A percentile compares a stretch with the other conserved stretches of the same genome.
phyloP scores from a whole-genome alignment of 2,888 invertebrate species.

The Abscondita cerata region DNA sequence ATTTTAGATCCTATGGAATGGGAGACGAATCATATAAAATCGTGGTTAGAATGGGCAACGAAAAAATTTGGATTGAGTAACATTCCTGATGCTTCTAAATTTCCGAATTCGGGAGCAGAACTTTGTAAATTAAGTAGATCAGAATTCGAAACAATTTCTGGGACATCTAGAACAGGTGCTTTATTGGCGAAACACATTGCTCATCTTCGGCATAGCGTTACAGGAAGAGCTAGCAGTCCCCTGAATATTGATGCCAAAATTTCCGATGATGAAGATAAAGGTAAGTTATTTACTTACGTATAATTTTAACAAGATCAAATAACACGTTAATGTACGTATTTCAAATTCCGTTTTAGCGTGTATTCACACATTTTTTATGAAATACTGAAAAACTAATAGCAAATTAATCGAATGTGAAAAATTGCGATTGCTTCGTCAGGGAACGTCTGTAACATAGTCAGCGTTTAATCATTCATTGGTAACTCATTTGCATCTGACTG shows the following conservation, averaged over 20 bases:
- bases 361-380: too few relatives aligned
- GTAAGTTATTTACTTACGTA: conserved; percentile 39
- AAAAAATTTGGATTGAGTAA: conserved; percentile 66
- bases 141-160: conserved; percentile 66
- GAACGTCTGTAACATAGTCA: too few relatives aligned
- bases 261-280: conserved; percentile 49
- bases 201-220: conserved; percentile 65
- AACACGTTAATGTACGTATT: too few relatives aligned
- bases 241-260: conserved; percentile 62
- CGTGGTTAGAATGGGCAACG: conserved; percentile 70
- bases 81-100: conserved; percentile 60
- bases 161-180: conserved; percentile 60
- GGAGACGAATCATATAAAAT: conserved; percentile 64
- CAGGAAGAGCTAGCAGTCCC: conserved; percentile 66
- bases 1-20: conserved; percentile 69
- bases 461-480: too few relatives aligned
- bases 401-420: too few relatives aligned
- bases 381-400: too few relatives aligned
- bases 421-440: too few relatives aligned
- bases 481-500: too few relatives aligned
- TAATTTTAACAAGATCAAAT: too few relatives aligned
- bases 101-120: conserved; percentile 65
- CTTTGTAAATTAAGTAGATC: conserved; percentile 67
- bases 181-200: conserved; percentile 69
- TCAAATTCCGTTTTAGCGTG: too few relatives aligned